Base-by-base conservation (phyloP, 2,888 invertebrate species). In the Sphaerophoria rueppellii region DNA sequence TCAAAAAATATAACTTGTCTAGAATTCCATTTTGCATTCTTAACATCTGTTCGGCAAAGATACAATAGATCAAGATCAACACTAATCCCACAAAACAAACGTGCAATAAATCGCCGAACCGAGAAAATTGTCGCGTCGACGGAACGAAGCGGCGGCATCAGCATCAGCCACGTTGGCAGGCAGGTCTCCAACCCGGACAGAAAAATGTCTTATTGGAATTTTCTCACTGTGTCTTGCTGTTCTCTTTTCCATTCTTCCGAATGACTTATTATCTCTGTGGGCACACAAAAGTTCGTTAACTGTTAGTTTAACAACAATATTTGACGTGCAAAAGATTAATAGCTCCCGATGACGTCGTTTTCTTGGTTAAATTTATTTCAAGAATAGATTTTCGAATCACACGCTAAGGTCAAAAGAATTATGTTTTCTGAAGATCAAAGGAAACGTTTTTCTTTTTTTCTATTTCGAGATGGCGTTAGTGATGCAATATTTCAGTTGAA, bases 221-320 rank as follows among this genome's bases (percentile, higher is more conserved):
- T 55, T 75, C 34, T 57, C 63, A 7, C 32, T 54, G 14, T 65
- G 35, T 50, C 65, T 50, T 40, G 40, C 7, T 7, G 6, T 40
- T 40, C 9, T 40, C 4, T 40, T 40, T 40, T 40, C 37, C 12
- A 11, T 32, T 32, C 14, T 61, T 61, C 57, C 24, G 46, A 60
- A 71, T 76, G 76, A 81, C 37, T 81, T 81, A 81, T 81, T 76
- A 71, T 52, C 32, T 70, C 14, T 67, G 58, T 65, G 52, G 81
- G 32, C 75, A 65, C 75, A 65, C 48, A 40, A 75, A 65, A 75
- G 72, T 72, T 82, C 72, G 72, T 67, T 76, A 76, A 82, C 71
- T 82, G 82, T 82, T 82, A 76, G 70, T 70, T 46, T 65, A 77
- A 82, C 82, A 77, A 54, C 76, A 37, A 72, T 72, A 61, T 71